These are phyloP conservation scores for Crossocerus cetratus DNA, from an alignment of 2,888 invertebrate genomes.

Conservation along the genomic window DNA sequence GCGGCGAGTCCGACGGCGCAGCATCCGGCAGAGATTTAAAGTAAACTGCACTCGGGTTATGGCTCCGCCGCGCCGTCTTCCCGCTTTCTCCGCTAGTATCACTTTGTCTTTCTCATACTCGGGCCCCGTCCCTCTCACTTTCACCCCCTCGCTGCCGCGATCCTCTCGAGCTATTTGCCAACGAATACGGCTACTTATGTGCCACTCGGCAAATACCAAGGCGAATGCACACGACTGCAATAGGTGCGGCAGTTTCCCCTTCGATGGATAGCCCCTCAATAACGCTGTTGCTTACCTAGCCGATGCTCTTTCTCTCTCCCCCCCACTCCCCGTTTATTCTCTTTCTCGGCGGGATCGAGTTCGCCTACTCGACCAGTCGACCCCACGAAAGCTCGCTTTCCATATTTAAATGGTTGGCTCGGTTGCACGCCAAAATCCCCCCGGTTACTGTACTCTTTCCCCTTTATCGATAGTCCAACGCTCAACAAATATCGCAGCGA, in stretches of 20 bases:
- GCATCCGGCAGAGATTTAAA: conserved; percentile 67
- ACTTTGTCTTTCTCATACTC: conserved; percentile 8
- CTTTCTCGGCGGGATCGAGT: conserved; percentile 49
- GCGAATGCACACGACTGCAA: conserved; percentile 22
- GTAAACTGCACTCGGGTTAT: conserved; percentile 61
- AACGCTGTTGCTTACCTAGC: conserved; percentile 23
- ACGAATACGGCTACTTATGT: neutral
- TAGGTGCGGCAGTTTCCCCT: neutral
- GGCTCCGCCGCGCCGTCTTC: conserved; percentile 44
- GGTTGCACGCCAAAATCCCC: too few relatives aligned
- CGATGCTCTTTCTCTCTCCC: conserved; percentile 33
- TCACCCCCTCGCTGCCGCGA: neutral
- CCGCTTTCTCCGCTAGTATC: conserved; percentile 18
- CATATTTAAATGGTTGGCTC: too few relatives aligned
- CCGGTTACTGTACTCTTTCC: too few relatives aligned
- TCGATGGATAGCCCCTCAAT: too few relatives aligned
- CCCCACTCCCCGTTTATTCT: conserved; percentile 33
- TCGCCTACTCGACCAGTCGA: conserved; percentile 6
- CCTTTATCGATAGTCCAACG: too few relatives aligned
- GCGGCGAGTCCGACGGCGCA: conserved; percentile 60
- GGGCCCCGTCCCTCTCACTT: conserved; percentile 10
- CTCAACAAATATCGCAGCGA: too few relatives aligned
- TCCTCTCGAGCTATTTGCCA: conserved; percentile 7
- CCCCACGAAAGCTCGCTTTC: neutral
- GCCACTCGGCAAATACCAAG: neutral